phyloP scores from a whole-genome alignment of 2,113 vertebrate genomes.

The Microtus montanus region DNA sequence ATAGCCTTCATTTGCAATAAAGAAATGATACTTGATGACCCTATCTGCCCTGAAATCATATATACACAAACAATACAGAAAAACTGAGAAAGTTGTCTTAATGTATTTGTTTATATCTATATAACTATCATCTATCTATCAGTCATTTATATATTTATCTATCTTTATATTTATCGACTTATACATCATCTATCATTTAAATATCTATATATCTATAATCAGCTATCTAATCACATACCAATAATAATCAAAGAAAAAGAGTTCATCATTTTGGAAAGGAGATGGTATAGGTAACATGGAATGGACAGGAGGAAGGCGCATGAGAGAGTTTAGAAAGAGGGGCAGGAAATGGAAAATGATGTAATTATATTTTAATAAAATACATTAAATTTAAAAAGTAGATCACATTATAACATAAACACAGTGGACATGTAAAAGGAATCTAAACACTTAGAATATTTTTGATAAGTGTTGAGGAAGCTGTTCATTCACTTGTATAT shows the following conservation, averaged over 20 bases:
- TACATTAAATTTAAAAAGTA: background rate
- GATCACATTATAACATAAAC: background rate
- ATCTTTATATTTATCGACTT: background rate
- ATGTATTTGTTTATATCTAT: background rate
- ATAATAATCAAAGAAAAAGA: background rate
- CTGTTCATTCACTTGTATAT: background rate
- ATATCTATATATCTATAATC: background rate
- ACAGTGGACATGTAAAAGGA: background rate
- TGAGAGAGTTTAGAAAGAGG: background rate
- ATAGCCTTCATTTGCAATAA: background rate
- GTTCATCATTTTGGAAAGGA: background rate
- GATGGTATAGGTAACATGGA: background rate
- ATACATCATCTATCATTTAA: no score
- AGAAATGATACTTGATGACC: background rate
- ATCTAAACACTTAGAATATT: background rate
- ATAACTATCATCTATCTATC: background rate
- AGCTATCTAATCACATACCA: background rate
- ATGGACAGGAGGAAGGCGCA: background rate
- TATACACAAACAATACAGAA: background rate
- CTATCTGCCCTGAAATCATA: background rate
- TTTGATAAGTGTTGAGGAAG: background rate
- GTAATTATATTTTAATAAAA: background rate
- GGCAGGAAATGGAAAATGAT: background rate
- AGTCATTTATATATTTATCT: background rate
- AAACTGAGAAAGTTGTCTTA: background rate